Base-by-base conservation (phyloP, 1,140 invertebrate species). In the Drosophila kikkawai region DNA sequence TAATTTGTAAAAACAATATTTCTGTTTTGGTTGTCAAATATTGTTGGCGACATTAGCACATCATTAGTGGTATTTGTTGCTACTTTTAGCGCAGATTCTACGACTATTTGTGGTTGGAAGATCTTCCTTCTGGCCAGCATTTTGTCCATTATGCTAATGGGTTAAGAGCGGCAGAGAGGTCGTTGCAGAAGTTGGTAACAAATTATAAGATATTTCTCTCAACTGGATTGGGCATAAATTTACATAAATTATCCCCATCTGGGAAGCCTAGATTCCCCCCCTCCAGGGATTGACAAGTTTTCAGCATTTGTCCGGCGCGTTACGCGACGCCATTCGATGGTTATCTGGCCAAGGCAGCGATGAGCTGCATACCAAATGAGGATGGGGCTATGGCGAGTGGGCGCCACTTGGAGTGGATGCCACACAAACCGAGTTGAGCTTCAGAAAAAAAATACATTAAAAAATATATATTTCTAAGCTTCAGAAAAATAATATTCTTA, bases 281-380 rank as follows among this genome's bases (percentile, higher is more conserved):
- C 39, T 64, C 71, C 63, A 75, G 65, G 48, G 41, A 87, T 80
- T 80, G 84, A 87, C 84, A 87, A 84, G 80, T 75, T 87, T 87
- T 74, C 74, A 75, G 78, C 80, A 79, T 61, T 78, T 86, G 63
- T 73, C 55, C 67, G 75, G 65, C 81, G 81, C 81, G 78, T 81
- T 85, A 82, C 83, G 75, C 83, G 79, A 79, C 75, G 83, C 74
- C 79, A 82, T 78, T 77, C 80, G 80, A 90, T 87, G 60, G 61
- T 56, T 77, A 87, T 88, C 74, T 60, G 57, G 36, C 29, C 29
- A 39, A 32, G 64, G 32, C 71, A 59, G 68, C 53, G 65, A 67
- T 71, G 81, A 60, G 65, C 41, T 70, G 82, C 85, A 90, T 88
- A 88, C 69, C 79, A 84, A 88, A 87, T 87, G 74, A 84, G 80